Percentiles rank a stretch among this genome's conserved stretches.
Conservation (phyloP, 2,113 vertebrate species). For the Misgurnus mizolepis region DNA sequence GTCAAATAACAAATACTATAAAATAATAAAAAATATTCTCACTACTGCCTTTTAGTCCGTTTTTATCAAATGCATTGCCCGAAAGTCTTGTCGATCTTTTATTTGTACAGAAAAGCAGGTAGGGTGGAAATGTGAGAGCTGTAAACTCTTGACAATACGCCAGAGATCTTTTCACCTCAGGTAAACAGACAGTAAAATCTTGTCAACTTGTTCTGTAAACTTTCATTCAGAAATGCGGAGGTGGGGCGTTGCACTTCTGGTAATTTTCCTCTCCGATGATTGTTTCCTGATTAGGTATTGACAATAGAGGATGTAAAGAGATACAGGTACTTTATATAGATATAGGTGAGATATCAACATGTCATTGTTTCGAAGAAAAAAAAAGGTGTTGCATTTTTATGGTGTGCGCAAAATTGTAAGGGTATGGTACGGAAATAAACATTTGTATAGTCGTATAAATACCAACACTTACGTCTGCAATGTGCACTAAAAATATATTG, state of each 20-base stretch:
- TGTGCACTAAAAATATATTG: too few species aligned
- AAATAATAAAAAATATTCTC: too few species aligned
- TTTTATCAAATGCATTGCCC: background rate
- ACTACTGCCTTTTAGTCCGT: too few species aligned
- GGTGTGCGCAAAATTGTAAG: background rate
- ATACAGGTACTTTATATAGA: background rate
- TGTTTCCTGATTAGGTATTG: conserved; percentile 31
- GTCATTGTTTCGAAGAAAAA: background rate
- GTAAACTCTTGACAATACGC: conserved; percentile 16
- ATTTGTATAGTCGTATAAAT: too few species aligned
- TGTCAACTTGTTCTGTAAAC: conserved; percentile 45
- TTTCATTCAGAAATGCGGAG: conserved; percentile 47
- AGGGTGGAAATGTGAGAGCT: background rate
- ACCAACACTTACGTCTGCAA: too few species aligned
- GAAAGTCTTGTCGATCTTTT: background rate
- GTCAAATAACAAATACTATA: too few species aligned
- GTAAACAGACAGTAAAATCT: conserved; percentile 33
- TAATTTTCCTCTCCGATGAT: conserved; percentile 37
- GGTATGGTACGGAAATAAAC: background rate
- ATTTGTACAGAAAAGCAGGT: background rate
- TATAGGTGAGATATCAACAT: background rate
- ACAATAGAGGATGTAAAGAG: conserved; percentile 7
- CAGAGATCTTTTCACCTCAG: conserved; percentile 20
- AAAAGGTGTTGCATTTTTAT: background rate
- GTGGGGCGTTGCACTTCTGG: background rate